Percentiles rank a stretch among this genome's conserved stretches.
Evolutionary conservation across 2,797 vertebrate species (phyloP).

Genomic region (Hippocampus kuda): DNA sequence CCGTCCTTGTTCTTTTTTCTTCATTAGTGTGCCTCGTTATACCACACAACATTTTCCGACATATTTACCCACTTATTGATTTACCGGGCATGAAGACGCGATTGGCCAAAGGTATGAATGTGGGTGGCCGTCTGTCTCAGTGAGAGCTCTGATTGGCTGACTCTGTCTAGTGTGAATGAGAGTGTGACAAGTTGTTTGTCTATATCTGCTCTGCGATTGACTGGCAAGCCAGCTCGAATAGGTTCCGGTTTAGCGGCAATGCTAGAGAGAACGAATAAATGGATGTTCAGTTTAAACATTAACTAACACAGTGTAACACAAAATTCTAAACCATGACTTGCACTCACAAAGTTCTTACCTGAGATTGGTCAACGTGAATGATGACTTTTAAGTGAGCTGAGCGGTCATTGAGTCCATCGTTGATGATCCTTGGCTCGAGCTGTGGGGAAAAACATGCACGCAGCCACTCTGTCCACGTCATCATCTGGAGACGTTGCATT

Average conservation of each 20-base stretch:
- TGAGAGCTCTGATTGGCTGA: not conserved
- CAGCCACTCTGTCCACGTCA: constrained; percentile 87
- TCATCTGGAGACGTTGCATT: constrained; percentile 78
- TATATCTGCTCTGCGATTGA: not conserved
- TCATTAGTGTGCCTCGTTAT: not conserved
- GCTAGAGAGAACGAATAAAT: too few relatives aligned
- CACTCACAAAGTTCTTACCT: constrained; percentile 61
- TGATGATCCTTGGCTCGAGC: constrained; percentile 63
- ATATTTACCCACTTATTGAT: not conserved
- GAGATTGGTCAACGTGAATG: constrained; percentile 88
- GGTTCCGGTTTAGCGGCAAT: too few relatives aligned
- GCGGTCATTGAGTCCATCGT: constrained; percentile 73
- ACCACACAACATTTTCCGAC: not conserved
- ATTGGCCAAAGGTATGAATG: not conserved
- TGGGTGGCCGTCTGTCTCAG: not conserved
- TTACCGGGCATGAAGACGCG: not conserved
- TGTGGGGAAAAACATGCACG: constrained; percentile 83
- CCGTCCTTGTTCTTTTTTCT: not conserved
- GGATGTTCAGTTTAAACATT: too few relatives aligned
- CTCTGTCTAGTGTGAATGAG: not conserved
- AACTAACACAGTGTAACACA: too few relatives aligned
- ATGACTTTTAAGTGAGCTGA: constrained; percentile 80
- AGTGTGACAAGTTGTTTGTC: not conserved
- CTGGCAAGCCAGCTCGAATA: not conserved
- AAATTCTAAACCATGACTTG: not conserved